Conservation (phyloP, 2,797 vertebrate genomes). For the Lagocephalus sceleratus region DNA sequence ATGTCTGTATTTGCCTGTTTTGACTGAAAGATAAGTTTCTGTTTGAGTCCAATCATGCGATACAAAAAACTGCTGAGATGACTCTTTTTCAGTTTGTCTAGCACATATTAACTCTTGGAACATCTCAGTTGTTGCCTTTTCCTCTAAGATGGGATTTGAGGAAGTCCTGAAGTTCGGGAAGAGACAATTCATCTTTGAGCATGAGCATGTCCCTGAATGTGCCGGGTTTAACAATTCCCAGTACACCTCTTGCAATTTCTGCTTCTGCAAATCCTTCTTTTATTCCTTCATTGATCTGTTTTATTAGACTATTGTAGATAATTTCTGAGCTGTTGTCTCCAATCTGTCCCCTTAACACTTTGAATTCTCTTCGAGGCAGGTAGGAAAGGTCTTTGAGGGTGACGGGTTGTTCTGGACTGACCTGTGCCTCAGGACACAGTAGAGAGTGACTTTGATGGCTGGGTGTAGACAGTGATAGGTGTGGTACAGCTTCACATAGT, state of each 20-base stretch:
- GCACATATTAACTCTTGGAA: neutral
- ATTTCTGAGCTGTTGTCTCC: neutral
- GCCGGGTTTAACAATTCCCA: conserved; percentile 2
- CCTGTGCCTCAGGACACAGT: too few relatives aligned
- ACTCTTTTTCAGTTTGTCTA: neutral
- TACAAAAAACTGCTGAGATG: neutral
- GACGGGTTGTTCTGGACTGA: too few relatives aligned
- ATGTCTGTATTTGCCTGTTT: neutral
- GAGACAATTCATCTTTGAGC: conserved; percentile 5
- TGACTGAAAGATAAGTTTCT: neutral
- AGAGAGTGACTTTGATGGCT: too few relatives aligned
- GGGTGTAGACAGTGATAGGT: too few relatives aligned
- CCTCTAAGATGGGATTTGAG: neutral
- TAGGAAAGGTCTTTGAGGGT: neutral
- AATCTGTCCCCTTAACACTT: neutral
- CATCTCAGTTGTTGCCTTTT: neutral
- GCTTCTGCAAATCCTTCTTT: neutral
- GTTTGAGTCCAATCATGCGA: neutral
- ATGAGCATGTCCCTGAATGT: conserved; percentile 1
- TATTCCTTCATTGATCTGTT: neutral
- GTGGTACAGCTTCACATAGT: too few relatives aligned
- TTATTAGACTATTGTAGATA: neutral
- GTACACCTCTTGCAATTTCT: neutral
- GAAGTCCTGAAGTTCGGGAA: conserved; percentile 5
- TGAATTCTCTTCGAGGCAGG: neutral